Conservation (phyloP, 2,888 invertebrate genomes). For the Agrochola lota region DNA sequence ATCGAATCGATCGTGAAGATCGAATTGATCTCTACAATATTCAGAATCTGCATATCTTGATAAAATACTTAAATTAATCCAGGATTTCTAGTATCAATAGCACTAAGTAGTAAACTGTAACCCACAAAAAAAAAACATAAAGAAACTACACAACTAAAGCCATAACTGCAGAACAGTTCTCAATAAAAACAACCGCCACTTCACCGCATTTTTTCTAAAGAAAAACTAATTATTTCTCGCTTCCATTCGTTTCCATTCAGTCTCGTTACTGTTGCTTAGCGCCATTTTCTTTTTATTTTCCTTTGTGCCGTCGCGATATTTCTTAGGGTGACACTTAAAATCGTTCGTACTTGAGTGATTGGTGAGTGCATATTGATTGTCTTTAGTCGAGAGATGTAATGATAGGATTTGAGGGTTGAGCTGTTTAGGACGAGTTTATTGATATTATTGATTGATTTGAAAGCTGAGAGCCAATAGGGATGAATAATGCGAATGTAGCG, state of each 20-base stretch:
- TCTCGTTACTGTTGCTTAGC: conserved; percentile 69
- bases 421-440: conserved; percentile 21
- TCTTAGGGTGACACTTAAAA: conserved; percentile 52
- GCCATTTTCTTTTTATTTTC: conserved; percentile 57
- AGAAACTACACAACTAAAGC: background rate
- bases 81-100: background rate
- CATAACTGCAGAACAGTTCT: conserved; percentile 46
- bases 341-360: conserved; percentile 58
- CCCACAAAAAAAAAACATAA: background rate
- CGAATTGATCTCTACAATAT: background rate
- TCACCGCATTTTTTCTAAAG: conserved; percentile 56
- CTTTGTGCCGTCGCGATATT: conserved; percentile 57
- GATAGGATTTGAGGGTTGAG: conserved; percentile 38
- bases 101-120: background rate
- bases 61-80: no score
- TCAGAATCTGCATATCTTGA: background rate
- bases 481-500: background rate
- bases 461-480: background rate
- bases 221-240: conserved; percentile 80
- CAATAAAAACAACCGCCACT: conserved; percentile 54
- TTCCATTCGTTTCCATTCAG: conserved; percentile 76
- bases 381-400: conserved; percentile 45
- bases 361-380: conserved; percentile 57
- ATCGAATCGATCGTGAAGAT: no score
- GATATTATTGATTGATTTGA: conserved; percentile 13